Base-by-base conservation (phyloP, 2,888 invertebrate genomes). In the Eupithecia centaureata region DNA sequence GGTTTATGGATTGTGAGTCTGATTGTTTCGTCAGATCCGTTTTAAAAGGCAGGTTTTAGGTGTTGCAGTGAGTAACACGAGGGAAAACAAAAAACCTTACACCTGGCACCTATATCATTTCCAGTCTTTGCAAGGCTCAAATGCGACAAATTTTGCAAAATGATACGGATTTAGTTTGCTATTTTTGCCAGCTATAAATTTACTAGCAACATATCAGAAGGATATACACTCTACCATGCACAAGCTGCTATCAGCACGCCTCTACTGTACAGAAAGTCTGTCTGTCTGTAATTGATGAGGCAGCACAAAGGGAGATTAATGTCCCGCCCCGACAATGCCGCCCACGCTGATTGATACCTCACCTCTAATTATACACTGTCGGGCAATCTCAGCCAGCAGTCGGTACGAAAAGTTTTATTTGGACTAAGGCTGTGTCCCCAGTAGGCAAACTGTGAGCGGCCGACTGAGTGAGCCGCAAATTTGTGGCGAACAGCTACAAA, bases 291-390 rank as follows among this genome's bases (percentile, higher is more conserved):
- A 86, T 84, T 84, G 81, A 85, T 83, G 82, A 76, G 70, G 61
- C 38, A 65, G 59, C 71, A 77, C 76, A 78, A 80, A 77, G 76
- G 70, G 80, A 82, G 83, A 86, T 83, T 84, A 85, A 86, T 85
- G 81, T 78, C 73, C 80, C 73, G 72, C 75, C 78, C 75, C 78
- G 78, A 82, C 81, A 82, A 82, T 78, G 71, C 76, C 71, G 75
- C 71, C 80, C 79, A 76, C 77, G 63, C 38, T 79, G 82, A 83
- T 84, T 80, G 82, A 84, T 84, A 70, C 69, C 54, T 66, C 60
- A 66, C 57, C 57, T 56, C 28, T 57, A 70, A 66, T 68, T 68
- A 68, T 51, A 63, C 62, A 42, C 28, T 30, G 65, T 68, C 68
- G 57, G 30, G 8, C 30, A 52, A 57, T 57, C 32, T 2, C 13